phyloP scores from a whole-genome alignment of 2,113 vertebrate genomes.

The Capra hircus region DNA sequence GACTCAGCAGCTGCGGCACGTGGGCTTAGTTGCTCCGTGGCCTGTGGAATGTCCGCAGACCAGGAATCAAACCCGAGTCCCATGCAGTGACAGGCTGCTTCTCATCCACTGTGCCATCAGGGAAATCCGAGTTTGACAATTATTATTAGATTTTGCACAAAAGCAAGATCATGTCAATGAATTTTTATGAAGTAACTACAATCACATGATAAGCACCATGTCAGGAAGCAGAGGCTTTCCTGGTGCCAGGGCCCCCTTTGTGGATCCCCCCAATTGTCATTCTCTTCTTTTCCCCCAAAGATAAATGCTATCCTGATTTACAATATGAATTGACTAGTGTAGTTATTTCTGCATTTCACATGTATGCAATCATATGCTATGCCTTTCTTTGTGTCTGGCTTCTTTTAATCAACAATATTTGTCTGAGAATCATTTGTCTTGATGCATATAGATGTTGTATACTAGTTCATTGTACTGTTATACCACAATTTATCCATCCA shows the following conservation, averaged over 20 bases:
- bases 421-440: not conserved
- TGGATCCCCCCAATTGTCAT: not conserved
- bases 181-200: not conserved
- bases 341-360: not conserved
- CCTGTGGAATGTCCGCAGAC: not conserved
- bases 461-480: not conserved
- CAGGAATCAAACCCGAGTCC: not conserved
- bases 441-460: not conserved
- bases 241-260: not conserved
- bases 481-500: no score
- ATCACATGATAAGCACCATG: not conserved
- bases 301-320: not conserved
- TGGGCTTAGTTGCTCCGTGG: not conserved
- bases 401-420: not conserved
- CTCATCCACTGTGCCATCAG: not conserved
- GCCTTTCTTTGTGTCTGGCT: not conserved
- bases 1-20: not conserved
- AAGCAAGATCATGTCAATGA: not conserved
- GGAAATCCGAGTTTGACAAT: not conserved
- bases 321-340: not conserved
- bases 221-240: not conserved
- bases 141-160: not conserved
- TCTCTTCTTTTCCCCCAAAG: not conserved
- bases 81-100: not conserved
- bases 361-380: not conserved